Percentiles rank a stretch among this genome's conserved stretches.
phyloP scores from a whole-genome alignment of 2,797 vertebrate genomes.

The Parauchenoglanis ngamensis region DNA sequence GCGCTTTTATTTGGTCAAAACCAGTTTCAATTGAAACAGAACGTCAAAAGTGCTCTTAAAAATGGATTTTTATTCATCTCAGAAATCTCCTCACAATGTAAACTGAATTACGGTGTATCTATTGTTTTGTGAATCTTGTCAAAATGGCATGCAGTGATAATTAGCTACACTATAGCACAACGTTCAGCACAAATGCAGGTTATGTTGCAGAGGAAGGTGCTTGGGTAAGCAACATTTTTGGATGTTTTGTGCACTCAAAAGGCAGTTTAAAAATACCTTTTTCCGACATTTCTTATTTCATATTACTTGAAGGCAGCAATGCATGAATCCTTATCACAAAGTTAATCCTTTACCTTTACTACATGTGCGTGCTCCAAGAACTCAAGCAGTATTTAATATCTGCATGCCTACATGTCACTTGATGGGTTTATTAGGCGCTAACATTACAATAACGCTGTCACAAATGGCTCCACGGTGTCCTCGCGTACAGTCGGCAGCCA shows the following conservation, averaged over 20 bases:
- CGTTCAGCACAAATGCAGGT: slow-evolving; percentile 1
- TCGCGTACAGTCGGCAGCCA: background rate
- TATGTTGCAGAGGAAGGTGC: background rate
- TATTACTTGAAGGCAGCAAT: background rate
- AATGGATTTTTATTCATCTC: background rate
- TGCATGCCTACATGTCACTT: background rate
- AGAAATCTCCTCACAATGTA: background rate
- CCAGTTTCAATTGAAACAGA: background rate
- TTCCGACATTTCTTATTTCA: background rate
- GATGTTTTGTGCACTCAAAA: background rate
- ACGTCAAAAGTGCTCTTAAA: background rate
- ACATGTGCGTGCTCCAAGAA: background rate
- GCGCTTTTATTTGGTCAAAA: background rate
- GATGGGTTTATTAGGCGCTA: slow-evolving; percentile 6
- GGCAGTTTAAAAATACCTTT: background rate
- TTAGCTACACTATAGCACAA: background rate
- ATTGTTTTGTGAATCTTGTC: background rate
- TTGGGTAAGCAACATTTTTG: slow-evolving; percentile 8
- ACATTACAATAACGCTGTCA: background rate
- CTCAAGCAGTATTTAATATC: background rate
- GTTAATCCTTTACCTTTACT: background rate
- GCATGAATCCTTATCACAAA: background rate
- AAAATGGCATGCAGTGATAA: background rate
- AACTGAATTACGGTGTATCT: background rate
- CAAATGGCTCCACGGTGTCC: background rate